A percentile compares a stretch with the other conserved stretches of the same genome.
These are phyloP conservation scores for Acanthiza pusilla DNA, from an alignment of 2,797 vertebrate genomes.

Conservation along the genomic window DNA sequence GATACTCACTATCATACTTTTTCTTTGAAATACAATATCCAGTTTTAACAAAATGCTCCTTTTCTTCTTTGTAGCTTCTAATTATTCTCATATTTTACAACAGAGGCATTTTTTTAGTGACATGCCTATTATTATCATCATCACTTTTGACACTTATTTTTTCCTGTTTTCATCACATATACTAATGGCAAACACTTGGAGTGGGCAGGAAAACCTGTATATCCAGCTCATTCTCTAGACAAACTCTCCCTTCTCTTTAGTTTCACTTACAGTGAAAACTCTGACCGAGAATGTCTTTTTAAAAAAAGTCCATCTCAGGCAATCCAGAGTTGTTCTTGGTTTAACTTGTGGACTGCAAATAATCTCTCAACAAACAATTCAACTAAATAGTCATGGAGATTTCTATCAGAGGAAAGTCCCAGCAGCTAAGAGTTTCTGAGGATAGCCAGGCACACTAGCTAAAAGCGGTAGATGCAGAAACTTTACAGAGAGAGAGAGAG, in stretches of 20 bases:
- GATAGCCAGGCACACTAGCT: not conserved
- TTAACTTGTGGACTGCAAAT: not conserved
- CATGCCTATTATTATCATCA: not conserved
- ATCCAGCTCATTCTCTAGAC: not conserved
- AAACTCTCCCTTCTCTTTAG: not conserved
- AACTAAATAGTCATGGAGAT: not conserved
- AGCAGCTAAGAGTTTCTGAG: not conserved
- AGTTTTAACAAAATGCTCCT: not conserved
- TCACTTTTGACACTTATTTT: not conserved
- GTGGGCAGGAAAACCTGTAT: not conserved
- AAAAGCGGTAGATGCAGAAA: not conserved
- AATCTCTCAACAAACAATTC: not conserved
- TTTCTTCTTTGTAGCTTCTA: not conserved
- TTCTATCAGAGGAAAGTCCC: not conserved
- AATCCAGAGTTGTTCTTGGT: not conserved
- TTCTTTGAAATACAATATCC: not conserved
- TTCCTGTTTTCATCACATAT: not conserved
- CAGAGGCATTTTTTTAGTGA: not conserved
- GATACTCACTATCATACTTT: not conserved
- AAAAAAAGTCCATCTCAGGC: not conserved
- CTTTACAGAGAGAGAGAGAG: not conserved
- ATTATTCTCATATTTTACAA: not conserved
- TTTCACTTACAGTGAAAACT: not conserved
- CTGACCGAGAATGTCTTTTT: not conserved
- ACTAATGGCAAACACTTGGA: not conserved